phyloP scores from a whole-genome alignment of 2,113 vertebrate genomes.

The Oplegnathus fasciatus region DNA sequence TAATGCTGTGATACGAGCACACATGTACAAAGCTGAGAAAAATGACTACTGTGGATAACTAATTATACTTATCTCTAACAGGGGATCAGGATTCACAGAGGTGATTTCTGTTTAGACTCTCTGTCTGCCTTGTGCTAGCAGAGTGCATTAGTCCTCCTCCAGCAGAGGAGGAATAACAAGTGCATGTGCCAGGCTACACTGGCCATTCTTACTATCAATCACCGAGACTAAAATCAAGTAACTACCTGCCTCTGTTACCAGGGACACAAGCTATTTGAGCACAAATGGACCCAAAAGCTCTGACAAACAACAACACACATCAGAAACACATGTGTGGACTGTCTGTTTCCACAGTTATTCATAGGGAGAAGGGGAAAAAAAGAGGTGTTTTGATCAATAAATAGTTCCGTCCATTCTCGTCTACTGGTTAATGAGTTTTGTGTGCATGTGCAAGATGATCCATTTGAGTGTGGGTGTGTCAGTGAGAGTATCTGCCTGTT shows the following conservation, averaged over 20 bases:
- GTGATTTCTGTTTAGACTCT: slow-evolving; percentile 52
- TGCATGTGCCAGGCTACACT: background rate
- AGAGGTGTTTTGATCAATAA: background rate
- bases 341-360: background rate
- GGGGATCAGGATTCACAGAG: slow-evolving; percentile 49
- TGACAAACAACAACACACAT: slow-evolving; percentile 1
- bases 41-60: slow-evolving; percentile 46
- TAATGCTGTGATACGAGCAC: slow-evolving; percentile 39
- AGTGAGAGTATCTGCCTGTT: slow-evolving; percentile 1
- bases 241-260: slow-evolving; percentile 28
- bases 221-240: slow-evolving; percentile 43
- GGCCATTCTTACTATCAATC: slow-evolving; percentile 14
- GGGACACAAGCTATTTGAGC: slow-evolving; percentile 18
- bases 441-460: slow-evolving; percentile 1
- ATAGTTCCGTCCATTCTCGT: background rate
- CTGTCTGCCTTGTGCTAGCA: slow-evolving; percentile 45
- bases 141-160: slow-evolving; percentile 41
- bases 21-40: slow-evolving; percentile 42
- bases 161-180: slow-evolving; percentile 22
- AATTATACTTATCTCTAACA: slow-evolving; percentile 64
- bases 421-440: background rate
- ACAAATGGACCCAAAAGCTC: slow-evolving; percentile 25
- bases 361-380: background rate
- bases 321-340: background rate
- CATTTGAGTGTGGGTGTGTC: slow-evolving; percentile 18